These are phyloP conservation scores for Pygmarrhopalites habei DNA, from an alignment of 1,140 invertebrate genomes.

Conservation along the genomic window DNA sequence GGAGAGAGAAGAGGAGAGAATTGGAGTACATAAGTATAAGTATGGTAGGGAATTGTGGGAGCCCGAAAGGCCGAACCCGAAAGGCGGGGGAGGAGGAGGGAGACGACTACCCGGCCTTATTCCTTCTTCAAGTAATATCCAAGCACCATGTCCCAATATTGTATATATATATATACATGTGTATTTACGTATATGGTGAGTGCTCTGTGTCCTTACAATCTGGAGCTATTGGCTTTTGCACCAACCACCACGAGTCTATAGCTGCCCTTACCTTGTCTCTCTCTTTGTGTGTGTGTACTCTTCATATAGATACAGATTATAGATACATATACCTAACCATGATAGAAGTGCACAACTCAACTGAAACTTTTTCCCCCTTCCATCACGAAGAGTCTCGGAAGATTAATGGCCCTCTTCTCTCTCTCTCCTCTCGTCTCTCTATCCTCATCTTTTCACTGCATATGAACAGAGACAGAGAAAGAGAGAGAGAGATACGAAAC, in stretches of 20 bases:
- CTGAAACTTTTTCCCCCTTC: conserved; percentile 31
- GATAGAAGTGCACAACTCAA: conserved; percentile 19
- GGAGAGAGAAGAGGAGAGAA: not conserved
- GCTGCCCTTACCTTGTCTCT: no score
- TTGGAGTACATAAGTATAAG: not conserved
- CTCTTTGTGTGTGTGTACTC: no score
- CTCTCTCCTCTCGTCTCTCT: conserved; percentile 4
- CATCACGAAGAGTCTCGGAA: conserved; percentile 32
- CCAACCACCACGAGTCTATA: no score
- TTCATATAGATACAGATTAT: no score
- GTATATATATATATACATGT: no score
- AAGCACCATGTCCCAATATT: not conserved
- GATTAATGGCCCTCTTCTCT: conserved; percentile 31
- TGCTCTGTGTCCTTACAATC: no score
- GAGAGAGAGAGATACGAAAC: no score
- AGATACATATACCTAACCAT: no score
- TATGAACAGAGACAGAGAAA: no score
- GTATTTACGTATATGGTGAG: no score
- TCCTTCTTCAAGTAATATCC: no score
- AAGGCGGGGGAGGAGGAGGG: not conserved
- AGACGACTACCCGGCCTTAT: not conserved
- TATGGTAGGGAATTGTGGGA: not conserved
- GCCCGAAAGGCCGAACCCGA: not conserved
- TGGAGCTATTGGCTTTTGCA: no score
- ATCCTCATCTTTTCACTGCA: conserved; percentile 25